Percentiles rank a stretch among this genome's conserved stretches.
Evolutionary conservation across 1,140 invertebrate genomes (phyloP).

Genomic region (Musca vetustissima): DNA sequence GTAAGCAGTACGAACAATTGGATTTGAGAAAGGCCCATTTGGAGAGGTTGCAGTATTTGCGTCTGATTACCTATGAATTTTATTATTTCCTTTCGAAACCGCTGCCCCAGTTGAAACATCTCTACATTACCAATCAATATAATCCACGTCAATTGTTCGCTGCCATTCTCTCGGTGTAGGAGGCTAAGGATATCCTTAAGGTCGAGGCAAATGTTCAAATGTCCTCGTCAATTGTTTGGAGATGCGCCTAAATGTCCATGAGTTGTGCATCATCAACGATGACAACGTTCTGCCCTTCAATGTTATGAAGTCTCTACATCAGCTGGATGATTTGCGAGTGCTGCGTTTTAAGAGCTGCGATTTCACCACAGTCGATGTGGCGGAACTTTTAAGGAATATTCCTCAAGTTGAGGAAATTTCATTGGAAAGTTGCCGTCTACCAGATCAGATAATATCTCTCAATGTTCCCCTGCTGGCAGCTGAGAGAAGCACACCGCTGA

Average conservation of each 20-base stretch:
- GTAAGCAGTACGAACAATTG: constrained; percentile 7
- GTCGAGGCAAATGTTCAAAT: constrained; percentile 9
- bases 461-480: too few relatives aligned
- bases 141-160: constrained; percentile 9
- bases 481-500: background rate
- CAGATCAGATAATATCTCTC: too few relatives aligned
- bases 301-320: background rate
- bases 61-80: constrained; percentile 9
- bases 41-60: background rate
- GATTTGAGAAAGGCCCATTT: background rate
- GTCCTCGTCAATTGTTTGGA: background rate
- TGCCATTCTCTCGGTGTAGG: background rate
- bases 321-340: background rate
- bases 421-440: background rate
- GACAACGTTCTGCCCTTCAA: background rate
- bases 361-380: background rate
- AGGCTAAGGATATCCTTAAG: background rate
- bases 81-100: constrained; percentile 6
- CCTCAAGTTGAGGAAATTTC: background rate
- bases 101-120: background rate
- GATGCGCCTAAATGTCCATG: constrained; percentile 2
- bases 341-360: constrained; percentile 5
- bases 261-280: constrained; percentile 5
- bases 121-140: constrained; percentile 10
- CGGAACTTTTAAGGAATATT: background rate